These are phyloP conservation scores for Rhombomys opimus DNA, from an alignment of 2,113 vertebrate species.

Conservation along the genomic window DNA sequence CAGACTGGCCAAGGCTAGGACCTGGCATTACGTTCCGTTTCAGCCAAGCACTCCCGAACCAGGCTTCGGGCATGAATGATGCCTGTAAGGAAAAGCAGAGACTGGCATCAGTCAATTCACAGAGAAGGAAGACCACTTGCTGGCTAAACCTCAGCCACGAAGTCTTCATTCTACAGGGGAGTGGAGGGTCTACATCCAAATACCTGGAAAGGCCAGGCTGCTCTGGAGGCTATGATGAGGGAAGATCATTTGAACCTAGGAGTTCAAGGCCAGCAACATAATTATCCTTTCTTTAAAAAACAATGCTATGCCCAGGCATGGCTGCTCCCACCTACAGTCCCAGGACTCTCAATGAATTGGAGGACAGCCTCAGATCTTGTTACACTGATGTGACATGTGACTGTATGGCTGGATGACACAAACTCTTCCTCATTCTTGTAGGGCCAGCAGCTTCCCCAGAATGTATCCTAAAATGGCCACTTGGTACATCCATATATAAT, in stretches of 20 bases:
- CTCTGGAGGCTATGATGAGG: not conserved
- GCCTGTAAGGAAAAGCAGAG: constrained; percentile 84
- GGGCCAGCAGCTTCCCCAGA: not conserved
- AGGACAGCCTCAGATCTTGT: not conserved
- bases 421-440: not conserved
- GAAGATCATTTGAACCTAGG: not conserved
- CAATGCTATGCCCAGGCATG: not conserved
- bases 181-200: not conserved
- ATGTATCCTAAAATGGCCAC: not conserved
- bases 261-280: not conserved
- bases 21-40: constrained; percentile 97
- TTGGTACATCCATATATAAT: not conserved
- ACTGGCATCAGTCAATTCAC: not conserved
- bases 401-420: not conserved
- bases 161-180: not conserved
- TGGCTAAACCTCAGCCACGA: not conserved
- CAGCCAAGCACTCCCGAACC: constrained; percentile 97
- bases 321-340: not conserved
- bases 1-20: constrained; percentile 89
- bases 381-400: not conserved
- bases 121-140: not conserved
- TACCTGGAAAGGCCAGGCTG: not conserved
- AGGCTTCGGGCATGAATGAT: constrained; percentile 98
- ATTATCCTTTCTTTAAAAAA: too few species aligned
- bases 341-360: not conserved